Evolutionary conservation across 2,888 invertebrate species (phyloP).

Genomic region (Calameuta pallipes): DNA sequence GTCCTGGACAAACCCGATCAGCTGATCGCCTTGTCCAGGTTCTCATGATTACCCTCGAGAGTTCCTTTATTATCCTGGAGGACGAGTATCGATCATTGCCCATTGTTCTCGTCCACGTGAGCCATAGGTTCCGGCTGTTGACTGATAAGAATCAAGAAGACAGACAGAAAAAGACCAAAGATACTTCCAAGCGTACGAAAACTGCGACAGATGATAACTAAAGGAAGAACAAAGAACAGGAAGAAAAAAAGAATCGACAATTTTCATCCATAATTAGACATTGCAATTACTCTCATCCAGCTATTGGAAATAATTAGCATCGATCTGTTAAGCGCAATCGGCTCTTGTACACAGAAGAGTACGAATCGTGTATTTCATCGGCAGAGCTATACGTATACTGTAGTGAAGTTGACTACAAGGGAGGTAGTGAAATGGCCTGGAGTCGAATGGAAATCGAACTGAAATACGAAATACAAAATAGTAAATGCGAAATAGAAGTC

Average conservation of each 20-base stretch:
- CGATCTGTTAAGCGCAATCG: slow-evolving; percentile 10
- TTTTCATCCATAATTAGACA: background rate
- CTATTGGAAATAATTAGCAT: slow-evolving; percentile 7
- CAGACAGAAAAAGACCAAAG: background rate
- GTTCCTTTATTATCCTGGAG: background rate
- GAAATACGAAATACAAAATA: background rate
- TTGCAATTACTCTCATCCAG: background rate
- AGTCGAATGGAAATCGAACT: background rate
- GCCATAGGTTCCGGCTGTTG: background rate
- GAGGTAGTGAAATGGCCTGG: background rate
- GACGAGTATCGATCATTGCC: background rate
- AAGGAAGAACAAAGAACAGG: background rate
- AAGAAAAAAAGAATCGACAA: background rate
- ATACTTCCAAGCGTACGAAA: background rate
- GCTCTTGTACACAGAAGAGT: background rate
- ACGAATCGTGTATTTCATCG: background rate
- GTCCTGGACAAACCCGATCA: background rate
- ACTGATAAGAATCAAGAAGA: background rate
- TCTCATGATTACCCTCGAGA: slow-evolving; percentile 10
- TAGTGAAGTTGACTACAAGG: background rate
- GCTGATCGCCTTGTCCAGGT: background rate
- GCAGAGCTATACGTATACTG: background rate
- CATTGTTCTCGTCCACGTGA: background rate
- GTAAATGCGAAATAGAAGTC: background rate
- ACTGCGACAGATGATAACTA: background rate